phyloP scores from a whole-genome alignment of 2,888 invertebrate genomes.

The Tachina fera region DNA sequence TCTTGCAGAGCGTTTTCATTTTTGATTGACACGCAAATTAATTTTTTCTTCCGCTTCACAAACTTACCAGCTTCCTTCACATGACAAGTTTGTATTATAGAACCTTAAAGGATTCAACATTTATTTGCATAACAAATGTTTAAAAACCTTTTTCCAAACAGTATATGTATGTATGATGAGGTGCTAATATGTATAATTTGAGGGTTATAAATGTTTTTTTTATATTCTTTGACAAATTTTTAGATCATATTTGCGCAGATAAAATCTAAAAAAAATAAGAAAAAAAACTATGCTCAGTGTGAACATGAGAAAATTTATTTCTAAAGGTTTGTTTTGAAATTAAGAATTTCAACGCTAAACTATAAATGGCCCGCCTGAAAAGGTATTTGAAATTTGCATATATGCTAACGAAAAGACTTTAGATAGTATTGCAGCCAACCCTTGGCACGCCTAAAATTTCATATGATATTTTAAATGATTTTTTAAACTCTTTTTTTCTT shows the following conservation, averaged over 20 bases:
- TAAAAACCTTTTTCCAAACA: constrained; percentile 16
- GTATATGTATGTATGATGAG: constrained; percentile 42
- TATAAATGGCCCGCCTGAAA: background rate
- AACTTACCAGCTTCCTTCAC: constrained; percentile 20
- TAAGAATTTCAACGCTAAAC: background rate
- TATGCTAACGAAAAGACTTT: no score
- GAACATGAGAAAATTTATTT: background rate
- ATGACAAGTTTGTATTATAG: constrained; percentile 25
- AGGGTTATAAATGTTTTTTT: constrained; percentile 51
- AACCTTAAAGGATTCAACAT: constrained; percentile 17
- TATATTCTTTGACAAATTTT: constrained; percentile 15
- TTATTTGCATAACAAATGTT: constrained; percentile 38
- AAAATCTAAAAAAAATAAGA: background rate
- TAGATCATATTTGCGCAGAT: constrained; percentile 10
- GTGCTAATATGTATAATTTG: constrained; percentile 65
- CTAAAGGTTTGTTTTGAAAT: background rate
- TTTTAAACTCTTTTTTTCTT: background rate
- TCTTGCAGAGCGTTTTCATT: constrained; percentile 66
- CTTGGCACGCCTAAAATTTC: no score
- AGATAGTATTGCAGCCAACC: no score
- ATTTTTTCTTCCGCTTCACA: constrained; percentile 49
- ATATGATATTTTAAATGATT: background rate
- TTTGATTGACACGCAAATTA: constrained; percentile 77
- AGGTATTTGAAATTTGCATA: background rate
- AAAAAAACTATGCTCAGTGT: background rate